Evolutionary conservation across 2,797 vertebrate species (phyloP).

Genomic region (Xenopus petersii): DNA sequence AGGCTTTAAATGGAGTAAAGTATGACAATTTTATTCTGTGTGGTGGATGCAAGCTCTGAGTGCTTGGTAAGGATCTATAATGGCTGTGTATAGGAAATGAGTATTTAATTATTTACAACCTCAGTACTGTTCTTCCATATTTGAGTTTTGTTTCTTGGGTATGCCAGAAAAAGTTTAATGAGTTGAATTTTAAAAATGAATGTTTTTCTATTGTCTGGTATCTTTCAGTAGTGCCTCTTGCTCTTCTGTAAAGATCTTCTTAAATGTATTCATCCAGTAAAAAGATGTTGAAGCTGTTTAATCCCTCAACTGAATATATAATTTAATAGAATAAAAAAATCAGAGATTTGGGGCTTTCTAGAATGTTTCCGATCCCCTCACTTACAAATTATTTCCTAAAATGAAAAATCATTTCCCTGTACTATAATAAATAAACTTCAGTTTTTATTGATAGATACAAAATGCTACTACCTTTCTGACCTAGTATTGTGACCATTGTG

Average conservation of each 20-base stretch:
- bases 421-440: no score
- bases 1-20: constrained; percentile 33
- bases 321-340: constrained; percentile 18
- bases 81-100: constrained; percentile 34
- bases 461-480: no score
- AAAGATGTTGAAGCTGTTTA: constrained; percentile 15
- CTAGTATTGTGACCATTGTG: no score
- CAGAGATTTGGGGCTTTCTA: constrained; percentile 2
- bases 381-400: no score
- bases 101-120: constrained; percentile 41
- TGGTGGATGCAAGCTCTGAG: constrained; percentile 25
- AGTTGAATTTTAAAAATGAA: constrained; percentile 34
- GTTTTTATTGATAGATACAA: no score
- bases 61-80: constrained; percentile 30
- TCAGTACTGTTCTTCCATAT: constrained; percentile 22
- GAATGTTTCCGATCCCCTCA: no score
- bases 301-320: constrained; percentile 8
- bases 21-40: constrained; percentile 20
- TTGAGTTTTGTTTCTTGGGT: constrained; percentile 8
- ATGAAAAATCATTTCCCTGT: no score
- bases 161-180: constrained; percentile 24
- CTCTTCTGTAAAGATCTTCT: constrained; percentile 7
- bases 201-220: constrained; percentile 21
- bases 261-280: constrained; percentile 14
- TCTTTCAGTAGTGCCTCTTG: not conserved